phyloP scores from a whole-genome alignment of 1,140 invertebrate genomes.

The Polyergus mexicanus region DNA sequence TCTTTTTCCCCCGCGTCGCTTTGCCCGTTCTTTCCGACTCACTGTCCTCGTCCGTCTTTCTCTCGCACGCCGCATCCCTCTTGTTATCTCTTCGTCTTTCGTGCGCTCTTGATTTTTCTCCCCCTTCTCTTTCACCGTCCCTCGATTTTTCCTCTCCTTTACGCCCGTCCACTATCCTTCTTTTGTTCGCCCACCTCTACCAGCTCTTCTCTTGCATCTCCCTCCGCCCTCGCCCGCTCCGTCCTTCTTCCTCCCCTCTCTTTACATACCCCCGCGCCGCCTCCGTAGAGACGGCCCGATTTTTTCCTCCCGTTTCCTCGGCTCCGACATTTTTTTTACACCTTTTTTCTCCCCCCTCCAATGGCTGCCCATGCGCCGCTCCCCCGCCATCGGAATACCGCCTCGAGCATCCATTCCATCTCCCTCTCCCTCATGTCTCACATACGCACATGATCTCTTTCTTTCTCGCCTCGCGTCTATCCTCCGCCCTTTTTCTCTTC shows the following conservation, averaged over 20 bases:
- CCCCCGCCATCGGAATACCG: slow-evolving; percentile 48
- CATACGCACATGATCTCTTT: slow-evolving; percentile 63
- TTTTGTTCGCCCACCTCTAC: slow-evolving; percentile 52
- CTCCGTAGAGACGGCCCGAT: slow-evolving; percentile 79
- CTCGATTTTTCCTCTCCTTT: slow-evolving; percentile 60
- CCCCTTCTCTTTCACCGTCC: slow-evolving; percentile 49
- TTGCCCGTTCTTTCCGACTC: slow-evolving; percentile 56
- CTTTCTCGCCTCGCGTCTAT: slow-evolving; percentile 47
- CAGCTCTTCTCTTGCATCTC: slow-evolving; percentile 55
- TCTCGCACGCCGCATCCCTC: slow-evolving; percentile 22
- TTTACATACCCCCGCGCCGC: slow-evolving; percentile 70
- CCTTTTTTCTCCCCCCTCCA: slow-evolving; percentile 71
- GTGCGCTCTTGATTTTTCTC: slow-evolving; percentile 53
- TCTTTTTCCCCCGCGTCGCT: slow-evolving; percentile 35
- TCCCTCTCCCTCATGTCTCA: slow-evolving; percentile 51
- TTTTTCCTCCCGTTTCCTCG: slow-evolving; percentile 84
- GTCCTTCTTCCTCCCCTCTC: slow-evolving; percentile 65
- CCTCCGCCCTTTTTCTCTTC: slow-evolving; percentile 44
- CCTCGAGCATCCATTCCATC: slow-evolving; percentile 62
- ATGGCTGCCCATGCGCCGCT: slow-evolving; percentile 52
- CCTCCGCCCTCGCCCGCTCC: slow-evolving; percentile 44
- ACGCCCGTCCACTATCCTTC: slow-evolving; percentile 49
- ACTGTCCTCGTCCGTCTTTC: slow-evolving; percentile 43
- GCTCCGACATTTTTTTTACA: slow-evolving; percentile 84
- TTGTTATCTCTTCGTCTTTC: slow-evolving; percentile 60